Conservation (phyloP, 2,797 vertebrate genomes). For the Ambastaia sidthimunki region DNA sequence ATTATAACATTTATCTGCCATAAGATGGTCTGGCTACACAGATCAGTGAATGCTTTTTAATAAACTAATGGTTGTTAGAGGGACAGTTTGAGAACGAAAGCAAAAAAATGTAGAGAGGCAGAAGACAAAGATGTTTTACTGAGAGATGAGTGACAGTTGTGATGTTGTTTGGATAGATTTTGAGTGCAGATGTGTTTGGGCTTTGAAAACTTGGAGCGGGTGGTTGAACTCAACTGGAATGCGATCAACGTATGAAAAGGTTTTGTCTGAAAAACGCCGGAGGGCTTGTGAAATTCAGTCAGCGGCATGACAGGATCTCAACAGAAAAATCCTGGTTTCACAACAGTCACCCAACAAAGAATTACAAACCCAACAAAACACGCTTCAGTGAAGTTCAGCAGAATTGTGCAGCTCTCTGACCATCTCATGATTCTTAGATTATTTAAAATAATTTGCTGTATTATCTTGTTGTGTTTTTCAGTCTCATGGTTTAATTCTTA, state of each 20-base stretch:
- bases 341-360: conserved; percentile 19
- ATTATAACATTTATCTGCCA: neutral
- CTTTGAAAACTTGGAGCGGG: conserved; percentile 37
- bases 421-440: too few relatives aligned
- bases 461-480: too few relatives aligned
- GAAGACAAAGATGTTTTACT: neutral
- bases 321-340: conserved; percentile 11
- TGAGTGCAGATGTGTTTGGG: conserved; percentile 41
- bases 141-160: conserved; percentile 28
- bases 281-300: conserved; percentile 64
- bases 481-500: too few relatives aligned
- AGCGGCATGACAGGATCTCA: conserved; percentile 40
- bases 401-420: neutral
- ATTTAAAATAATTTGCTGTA: too few relatives aligned
- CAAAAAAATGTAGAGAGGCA: neutral
- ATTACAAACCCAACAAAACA: conserved; percentile 19
- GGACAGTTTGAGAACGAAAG: neutral
- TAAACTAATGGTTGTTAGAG: neutral
- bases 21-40: neutral
- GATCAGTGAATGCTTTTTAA: neutral
- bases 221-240: conserved; percentile 57
- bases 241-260: conserved; percentile 36
- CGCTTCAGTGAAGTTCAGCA: neutral
- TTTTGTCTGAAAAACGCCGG: conserved; percentile 48
- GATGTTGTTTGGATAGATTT: conserved; percentile 26